Percentiles rank a stretch among this genome's conserved stretches.
Conservation (phyloP, 2,113 vertebrate genomes). For the Centropus unirufus region DNA sequence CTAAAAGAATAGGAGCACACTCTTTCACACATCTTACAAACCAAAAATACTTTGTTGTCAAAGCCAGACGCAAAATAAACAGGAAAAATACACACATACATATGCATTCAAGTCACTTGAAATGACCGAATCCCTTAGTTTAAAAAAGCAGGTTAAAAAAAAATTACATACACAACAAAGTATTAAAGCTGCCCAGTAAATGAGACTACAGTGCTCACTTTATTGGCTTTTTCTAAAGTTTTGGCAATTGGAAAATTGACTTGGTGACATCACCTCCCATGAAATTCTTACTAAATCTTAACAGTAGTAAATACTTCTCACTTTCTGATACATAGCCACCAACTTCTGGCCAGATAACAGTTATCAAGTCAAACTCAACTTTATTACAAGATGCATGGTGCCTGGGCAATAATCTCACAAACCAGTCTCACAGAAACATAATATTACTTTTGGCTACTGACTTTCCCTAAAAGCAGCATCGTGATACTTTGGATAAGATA, state of each 20-base stretch:
- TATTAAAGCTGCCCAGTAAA: not conserved
- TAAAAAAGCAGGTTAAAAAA: not conserved
- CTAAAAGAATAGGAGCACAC: not conserved
- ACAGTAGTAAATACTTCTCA: not conserved
- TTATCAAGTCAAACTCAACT: not conserved
- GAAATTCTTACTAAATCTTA: not conserved
- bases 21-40: not conserved
- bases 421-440: not conserved
- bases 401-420: not conserved
- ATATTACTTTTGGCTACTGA: not conserved
- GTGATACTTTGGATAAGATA: not conserved
- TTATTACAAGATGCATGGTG: rapidly evolving
- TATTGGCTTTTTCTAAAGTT: not conserved
- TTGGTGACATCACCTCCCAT: not conserved
- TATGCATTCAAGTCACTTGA: not conserved
- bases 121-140: not conserved
- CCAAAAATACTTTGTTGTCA: not conserved
- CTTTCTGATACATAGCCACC: not conserved
- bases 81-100: not conserved
- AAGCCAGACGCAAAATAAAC: not conserved
- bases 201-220: not conserved
- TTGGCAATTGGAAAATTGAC: not conserved
- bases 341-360: not conserved
- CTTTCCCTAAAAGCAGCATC: not conserved
- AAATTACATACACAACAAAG: not conserved